Percentiles rank a stretch among this genome's conserved stretches.
Evolutionary conservation across 2,888 invertebrate genomes (phyloP).

Genomic region (Orthonevra nobilis): DNA sequence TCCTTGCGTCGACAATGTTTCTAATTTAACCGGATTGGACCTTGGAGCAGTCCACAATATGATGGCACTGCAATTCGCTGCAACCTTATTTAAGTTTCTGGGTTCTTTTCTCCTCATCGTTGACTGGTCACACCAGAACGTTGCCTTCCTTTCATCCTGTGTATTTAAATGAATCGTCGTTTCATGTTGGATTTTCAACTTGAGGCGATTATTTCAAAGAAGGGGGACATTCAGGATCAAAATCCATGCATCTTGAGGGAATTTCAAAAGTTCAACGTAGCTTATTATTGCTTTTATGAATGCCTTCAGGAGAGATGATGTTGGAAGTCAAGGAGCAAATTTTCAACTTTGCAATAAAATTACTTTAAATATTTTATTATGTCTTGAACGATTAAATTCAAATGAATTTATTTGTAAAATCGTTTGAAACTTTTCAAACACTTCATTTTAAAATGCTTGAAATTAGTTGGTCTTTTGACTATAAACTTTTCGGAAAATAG

Average conservation of each 20-base stretch:
- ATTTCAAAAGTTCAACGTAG: conserved; percentile 26
- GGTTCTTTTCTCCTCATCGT: conserved; percentile 3
- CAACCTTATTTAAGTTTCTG: conserved; percentile 10
- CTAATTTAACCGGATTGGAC: conserved; percentile 14
- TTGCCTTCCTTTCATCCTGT: background rate
- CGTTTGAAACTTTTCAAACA: too few relatives aligned
- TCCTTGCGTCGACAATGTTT: conserved; percentile 34
- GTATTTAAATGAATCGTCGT: background rate
- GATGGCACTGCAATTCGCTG: conserved; percentile 21
- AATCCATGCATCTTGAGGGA: conserved; percentile 25
- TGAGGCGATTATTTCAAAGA: too few relatives aligned
- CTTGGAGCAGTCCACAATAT: conserved; percentile 13
- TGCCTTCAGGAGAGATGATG: conserved; percentile 15
- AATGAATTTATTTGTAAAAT: too few relatives aligned
- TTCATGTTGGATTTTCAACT: background rate
- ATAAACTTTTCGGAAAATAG: too few relatives aligned
- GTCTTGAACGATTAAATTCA: too few relatives aligned
- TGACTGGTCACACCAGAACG: conserved; percentile 22
- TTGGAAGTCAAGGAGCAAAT: too few relatives aligned
- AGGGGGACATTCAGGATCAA: conserved; percentile 6
- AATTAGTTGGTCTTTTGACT: too few relatives aligned
- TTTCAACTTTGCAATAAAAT: too few relatives aligned
- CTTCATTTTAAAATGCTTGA: too few relatives aligned
- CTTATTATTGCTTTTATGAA: conserved; percentile 41
- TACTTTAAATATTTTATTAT: too few relatives aligned